Base-by-base conservation (phyloP, 2,888 invertebrate species). In the Tholera decimalis region DNA sequence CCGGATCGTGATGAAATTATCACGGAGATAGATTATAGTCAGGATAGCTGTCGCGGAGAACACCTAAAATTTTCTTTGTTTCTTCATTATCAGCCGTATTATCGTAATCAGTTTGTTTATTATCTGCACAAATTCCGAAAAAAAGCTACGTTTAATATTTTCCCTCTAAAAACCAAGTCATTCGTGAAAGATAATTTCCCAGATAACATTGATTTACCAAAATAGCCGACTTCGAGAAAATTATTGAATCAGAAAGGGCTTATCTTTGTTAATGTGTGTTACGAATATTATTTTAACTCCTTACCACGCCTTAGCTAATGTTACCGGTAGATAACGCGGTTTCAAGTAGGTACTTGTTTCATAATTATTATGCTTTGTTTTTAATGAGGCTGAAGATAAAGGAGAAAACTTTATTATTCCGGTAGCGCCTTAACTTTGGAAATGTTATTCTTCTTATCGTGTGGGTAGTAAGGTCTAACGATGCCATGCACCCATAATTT, bases 231-330 rank as follows among this genome's bases (percentile, higher is more conserved):
- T 73, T 44, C 37, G 47, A 22, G 24, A 70, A 55, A 79, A 59
- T 50, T 53, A 50, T 61, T 71, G 49, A 79, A 67, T 75, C 60
- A 75, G 63, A 71, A 64, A 44, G 0, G 43, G 54, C 58, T 70
- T 63, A 74, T 63, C 62, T 57, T 9, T 8, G 20, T 33, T 62
- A n/a, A 50, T 59, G 59, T 44, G 11, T 18, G 18, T 30, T 3
- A 47, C 20, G 9, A 35, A 33, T 18, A 35, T 41, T 37, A 51
- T 55, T 43, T 35, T 8, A 44, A 49, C 37, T 37, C 15, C 37
- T 61, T 33, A 37, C 39, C 20, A 49, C 55, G 41, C 8, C 35
- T 51, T 33, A 54, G 41, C 35, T 64, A 44, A 65, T 53, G 22
- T 50, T 39, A 0, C 20, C 26, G 39, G 2, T 22, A 54, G 71